phyloP scores from a whole-genome alignment of 2,113 vertebrate genomes.

The Cryptoleucopteryx plumbea region DNA sequence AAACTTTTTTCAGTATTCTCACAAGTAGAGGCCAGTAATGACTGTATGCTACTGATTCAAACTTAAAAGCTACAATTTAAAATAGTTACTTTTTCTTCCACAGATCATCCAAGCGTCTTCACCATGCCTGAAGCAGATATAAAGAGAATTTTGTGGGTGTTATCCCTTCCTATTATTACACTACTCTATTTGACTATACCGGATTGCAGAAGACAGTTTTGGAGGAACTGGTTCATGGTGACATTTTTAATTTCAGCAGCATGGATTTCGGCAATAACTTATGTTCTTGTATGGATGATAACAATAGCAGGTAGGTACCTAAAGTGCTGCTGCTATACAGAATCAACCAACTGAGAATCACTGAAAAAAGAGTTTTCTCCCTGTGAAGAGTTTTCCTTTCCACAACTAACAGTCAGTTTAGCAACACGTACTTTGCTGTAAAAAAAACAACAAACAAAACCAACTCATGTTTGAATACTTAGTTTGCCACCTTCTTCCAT shows the following conservation, averaged over 20 bases:
- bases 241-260: constrained; percentile 94
- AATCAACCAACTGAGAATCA: background rate
- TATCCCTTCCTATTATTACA: constrained; percentile 86
- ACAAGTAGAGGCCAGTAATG: background rate
- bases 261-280: constrained; percentile 96
- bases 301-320: constrained; percentile 86
- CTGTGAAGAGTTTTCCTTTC: background rate
- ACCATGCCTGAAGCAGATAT: constrained; percentile 88
- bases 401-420: background rate
- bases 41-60: background rate
- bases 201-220: constrained; percentile 88
- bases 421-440: background rate
- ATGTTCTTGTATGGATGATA: constrained; percentile 96
- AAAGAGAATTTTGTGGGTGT: constrained; percentile 90
- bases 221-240: constrained; percentile 88
- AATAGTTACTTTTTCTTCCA: background rate
- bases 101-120: constrained; percentile 86
- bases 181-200: constrained; percentile 88
- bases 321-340: background rate
- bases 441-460: background rate
- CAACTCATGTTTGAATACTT: background rate
- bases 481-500: background rate
- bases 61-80: background rate
- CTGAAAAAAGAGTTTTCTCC: background rate
- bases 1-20: background rate